phyloP scores from a whole-genome alignment of 1,140 invertebrate genomes.

The Drosophila lacertosa region DNA sequence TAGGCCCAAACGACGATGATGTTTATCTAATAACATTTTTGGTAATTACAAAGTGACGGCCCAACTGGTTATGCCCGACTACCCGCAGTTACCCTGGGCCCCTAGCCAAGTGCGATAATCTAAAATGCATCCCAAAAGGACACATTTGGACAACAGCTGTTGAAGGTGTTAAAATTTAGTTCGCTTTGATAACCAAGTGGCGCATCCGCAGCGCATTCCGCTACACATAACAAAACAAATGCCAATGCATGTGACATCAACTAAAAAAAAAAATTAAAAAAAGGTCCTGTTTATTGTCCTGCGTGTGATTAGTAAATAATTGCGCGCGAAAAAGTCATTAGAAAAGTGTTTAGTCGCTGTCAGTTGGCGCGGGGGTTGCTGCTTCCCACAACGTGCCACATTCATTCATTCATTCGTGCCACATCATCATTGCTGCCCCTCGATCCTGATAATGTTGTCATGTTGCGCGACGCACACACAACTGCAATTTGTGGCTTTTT shows the following conservation, averaged over 20 bases:
- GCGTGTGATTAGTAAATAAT: conserved; percentile 75
- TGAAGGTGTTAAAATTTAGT: conserved; percentile 58
- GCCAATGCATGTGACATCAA: conserved; percentile 15
- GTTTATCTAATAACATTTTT: conserved; percentile 71
- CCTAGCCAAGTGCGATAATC: conserved; percentile 62
- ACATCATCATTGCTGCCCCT: conserved; percentile 11
- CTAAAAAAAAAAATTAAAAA: neutral
- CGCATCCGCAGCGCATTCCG: conserved; percentile 47
- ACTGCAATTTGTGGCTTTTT: conserved; percentile 14
- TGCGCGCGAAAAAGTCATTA: conserved; percentile 72
- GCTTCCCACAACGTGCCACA: conserved; percentile 4
- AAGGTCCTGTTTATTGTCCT: conserved; percentile 35
- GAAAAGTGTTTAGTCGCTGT: conserved; percentile 62
- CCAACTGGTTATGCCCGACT: conserved; percentile 66
- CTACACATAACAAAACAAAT: conserved; percentile 36
- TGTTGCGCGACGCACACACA: conserved; percentile 19
- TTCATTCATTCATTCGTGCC: conserved; percentile 24
- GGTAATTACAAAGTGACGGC: conserved; percentile 69
- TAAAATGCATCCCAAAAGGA: conserved; percentile 58
- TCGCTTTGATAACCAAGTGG: conserved; percentile 66
- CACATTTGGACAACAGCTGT: conserved; percentile 55
- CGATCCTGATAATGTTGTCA: conserved; percentile 73
- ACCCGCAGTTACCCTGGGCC: conserved; percentile 46
- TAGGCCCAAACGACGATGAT: conserved; percentile 49
- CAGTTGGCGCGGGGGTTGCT: conserved; percentile 18